phyloP scores from a whole-genome alignment of 1,140 invertebrate species.

The Lerema accius region DNA sequence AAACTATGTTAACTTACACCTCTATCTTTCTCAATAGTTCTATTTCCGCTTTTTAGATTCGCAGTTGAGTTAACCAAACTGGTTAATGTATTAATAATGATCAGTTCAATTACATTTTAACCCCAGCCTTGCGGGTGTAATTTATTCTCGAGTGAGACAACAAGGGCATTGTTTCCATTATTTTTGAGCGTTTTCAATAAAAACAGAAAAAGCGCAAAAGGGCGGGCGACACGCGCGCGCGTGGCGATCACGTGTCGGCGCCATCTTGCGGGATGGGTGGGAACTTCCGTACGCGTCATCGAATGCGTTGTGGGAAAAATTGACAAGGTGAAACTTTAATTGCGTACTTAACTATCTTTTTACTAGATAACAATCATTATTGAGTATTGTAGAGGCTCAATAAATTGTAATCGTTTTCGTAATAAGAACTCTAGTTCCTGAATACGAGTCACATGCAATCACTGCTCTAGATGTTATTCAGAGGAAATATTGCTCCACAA shows the following conservation, averaged over 20 bases:
- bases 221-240: conserved; percentile 52
- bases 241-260: conserved; percentile 60
- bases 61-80: conserved; percentile 1
- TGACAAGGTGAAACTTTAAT: conserved; percentile 38
- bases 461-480: no score
- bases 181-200: conserved; percentile 76
- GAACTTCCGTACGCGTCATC: conserved; percentile 71
- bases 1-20: neutral
- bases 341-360: conserved; percentile 8
- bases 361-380: neutral
- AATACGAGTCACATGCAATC: no score
- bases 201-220: conserved; percentile 67
- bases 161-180: conserved; percentile 69
- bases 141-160: conserved; percentile 68
- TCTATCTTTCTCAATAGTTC: neutral
- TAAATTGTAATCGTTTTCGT: no score
- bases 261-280: conserved; percentile 72
- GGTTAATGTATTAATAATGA: conserved; percentile 50
- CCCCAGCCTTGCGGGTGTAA: conserved; percentile 65
- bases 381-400: neutral
- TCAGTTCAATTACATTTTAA: conserved; percentile 76
- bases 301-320: conserved; percentile 62
- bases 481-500: no score
- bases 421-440: no score
- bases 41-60: no score